Evolutionary conservation across 2,888 invertebrate genomes (phyloP), one percentile per base, ranked within the genome.

Genomic region (Nomada fucata): DNA sequence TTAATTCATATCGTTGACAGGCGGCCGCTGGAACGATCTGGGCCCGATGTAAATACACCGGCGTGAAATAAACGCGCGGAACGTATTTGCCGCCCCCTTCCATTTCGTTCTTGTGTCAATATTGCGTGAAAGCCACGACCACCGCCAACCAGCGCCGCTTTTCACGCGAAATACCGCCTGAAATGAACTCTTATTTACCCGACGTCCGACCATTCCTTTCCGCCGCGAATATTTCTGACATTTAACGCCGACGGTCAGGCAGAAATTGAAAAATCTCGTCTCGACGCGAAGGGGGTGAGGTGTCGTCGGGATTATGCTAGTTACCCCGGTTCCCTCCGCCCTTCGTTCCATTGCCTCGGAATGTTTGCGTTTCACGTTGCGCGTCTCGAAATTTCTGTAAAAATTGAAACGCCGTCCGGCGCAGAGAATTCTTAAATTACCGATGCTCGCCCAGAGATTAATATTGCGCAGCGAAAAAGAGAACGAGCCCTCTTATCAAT

Each of bases 1-100:
- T 83, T 83, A 83, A 83, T 83, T 83, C 83, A 71, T 83, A 83
- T 71, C 65, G 83, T 69, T 76, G 77, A 81, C 82, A 74, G 70
- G 74, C 20, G 0, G 44, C 18, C 77, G 67, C 36, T 65, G 57
- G 65, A 44, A 60, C 68, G 70, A 52, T 61, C 57, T 26, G 26
- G 67, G 50, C 64, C 23, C 65, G 70, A 59, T 71, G 80, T 75
- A 79, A 75, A 82, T 75, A 79, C 74, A 29, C 53, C 47, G 15
- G 61, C 50, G 71, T 60, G 74, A 72, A 72, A 82, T 79, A 79
- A 75, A 82, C 80, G 71, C 57, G 71, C 59, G 79, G 53, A 72
- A 68, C 79, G 61, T 79, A 75, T 79, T 79, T 82, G 75, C 65
- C 52, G 10, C 15, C 36, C n/a, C n/a, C 42, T 44, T 59, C 13